Evolutionary conservation across 1,140 invertebrate species (phyloP), one percentile per base, ranked within the genome.

Genomic region (Piezodorus guildinii): DNA sequence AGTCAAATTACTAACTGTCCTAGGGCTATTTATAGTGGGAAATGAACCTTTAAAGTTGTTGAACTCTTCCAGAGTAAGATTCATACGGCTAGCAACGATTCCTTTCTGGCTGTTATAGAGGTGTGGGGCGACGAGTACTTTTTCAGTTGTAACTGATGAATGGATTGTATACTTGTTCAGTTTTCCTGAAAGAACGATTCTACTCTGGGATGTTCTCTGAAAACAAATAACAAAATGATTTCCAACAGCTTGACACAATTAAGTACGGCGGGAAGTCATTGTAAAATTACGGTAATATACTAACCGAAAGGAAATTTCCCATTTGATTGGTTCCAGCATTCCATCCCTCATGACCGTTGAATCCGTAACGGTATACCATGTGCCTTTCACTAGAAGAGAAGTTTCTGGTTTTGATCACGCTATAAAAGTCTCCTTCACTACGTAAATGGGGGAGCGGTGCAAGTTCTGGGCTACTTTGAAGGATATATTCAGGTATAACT

Each of bases 381-480:
- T 77, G 74, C 59, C 80, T 74, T 10, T 82, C 77, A 71, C 83
- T 83, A 43, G 80, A 80, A 16, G 73, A 78, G 69, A 80, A 86
- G 73, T 86, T 82, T 66, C 79, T 83, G 49, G 76, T 81, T 70
- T 87, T 87, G 15, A 79, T 76, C 23, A 88, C 77, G 64, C 83
- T 78, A 60, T 84, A 77, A 12, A 77, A 46, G 10, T 78, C 78
- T 9, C 77, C 78, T 3, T 82, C 74, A 16, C 73, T 71, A 1
- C 74, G 59, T 14, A 70, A 56, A 25, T 69, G 45, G 0, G 74
- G 74, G 21, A 78, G 9, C 0, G 70, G 65, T 5, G 64, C 60
- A 9, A 75, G 45, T 12, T 69, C 64, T 44, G 71, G 72, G 6
- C 60, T 54, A 19, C 45, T 60, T 46, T 70, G 62, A 15, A 64